These are phyloP conservation scores for Gandaritis pyraliata DNA, from an alignment of 2,888 invertebrate genomes.

Conservation along the genomic window DNA sequence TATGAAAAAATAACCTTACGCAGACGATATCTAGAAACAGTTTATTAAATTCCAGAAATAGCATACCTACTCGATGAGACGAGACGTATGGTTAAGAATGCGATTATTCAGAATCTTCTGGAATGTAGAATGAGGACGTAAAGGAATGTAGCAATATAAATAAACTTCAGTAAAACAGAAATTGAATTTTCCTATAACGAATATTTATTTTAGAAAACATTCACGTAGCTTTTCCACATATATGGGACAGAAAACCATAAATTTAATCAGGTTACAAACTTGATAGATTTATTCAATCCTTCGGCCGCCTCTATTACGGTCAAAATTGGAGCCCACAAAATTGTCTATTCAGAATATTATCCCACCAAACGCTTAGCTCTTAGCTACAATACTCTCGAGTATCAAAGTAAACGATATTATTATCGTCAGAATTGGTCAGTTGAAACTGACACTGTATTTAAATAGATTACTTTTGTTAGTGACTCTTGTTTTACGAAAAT, in stretches of 20 bases:
- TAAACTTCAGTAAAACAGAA: constrained; percentile 11
- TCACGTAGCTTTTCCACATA: no score
- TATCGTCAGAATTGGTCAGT: constrained; percentile 28
- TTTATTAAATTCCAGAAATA: constrained; percentile 15
- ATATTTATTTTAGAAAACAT: not conserved
- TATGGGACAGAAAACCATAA: not conserved
- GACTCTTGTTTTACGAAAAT: constrained; percentile 8
- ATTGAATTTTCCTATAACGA: not conserved
- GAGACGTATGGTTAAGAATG: constrained; percentile 21
- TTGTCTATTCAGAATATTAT: constrained; percentile 15
- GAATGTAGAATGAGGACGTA: constrained; percentile 22
- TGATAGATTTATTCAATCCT: not conserved
- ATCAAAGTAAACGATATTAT: constrained; percentile 29
- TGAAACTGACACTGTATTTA: constrained; percentile 35
- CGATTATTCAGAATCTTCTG: constrained; percentile 17
- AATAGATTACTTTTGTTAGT: constrained; percentile 35
- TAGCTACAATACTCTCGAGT: constrained; percentile 21
- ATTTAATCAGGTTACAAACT: constrained; percentile 3
- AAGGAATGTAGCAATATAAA: constrained; percentile 22
- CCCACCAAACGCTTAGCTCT: constrained; percentile 11
- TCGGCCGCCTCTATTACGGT: constrained; percentile 1
- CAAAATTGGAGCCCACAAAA: constrained; percentile 12
- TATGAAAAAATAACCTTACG: not conserved
- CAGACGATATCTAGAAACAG: constrained; percentile 3
- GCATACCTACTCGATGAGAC: constrained; percentile 10